Percentiles rank a stretch among this genome's conserved stretches.
Conservation (phyloP, 2,797 vertebrate species). For the Phalanger gymnotis region DNA sequence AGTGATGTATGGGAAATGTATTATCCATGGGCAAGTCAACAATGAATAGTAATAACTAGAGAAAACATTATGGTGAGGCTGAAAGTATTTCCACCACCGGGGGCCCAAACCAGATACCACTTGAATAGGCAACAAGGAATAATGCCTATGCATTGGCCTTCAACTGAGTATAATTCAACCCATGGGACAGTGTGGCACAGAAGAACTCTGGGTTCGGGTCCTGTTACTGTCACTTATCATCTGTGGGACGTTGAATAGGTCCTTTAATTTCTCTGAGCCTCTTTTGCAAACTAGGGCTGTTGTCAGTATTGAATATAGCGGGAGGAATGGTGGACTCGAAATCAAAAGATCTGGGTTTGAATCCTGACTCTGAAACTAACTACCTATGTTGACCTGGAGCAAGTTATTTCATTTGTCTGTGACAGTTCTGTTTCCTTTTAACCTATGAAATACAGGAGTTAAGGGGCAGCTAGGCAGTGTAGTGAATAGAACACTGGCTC, state of each 20-base stretch:
- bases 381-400: not conserved
- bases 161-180: not conserved
- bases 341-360: not conserved
- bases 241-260: fast-evolving
- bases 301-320: not conserved
- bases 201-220: not conserved
- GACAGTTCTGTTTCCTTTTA: too few relatives aligned
- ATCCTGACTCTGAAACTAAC: not conserved
- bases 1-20: not conserved
- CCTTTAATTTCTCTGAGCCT: not conserved
- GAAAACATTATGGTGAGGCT: not conserved
- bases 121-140: not conserved
- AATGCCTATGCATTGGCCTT: not conserved
- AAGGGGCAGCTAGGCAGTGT: not conserved
- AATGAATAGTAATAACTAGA: not conserved
- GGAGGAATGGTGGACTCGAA: not conserved
- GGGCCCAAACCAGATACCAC: not conserved
- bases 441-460: not conserved
- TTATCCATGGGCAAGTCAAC: not conserved
- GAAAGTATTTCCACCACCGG: not conserved
- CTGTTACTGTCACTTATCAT: not conserved
- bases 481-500: not conserved
- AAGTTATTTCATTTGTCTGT: not conserved
- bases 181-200: not conserved
- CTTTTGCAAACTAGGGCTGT: not conserved